Evolutionary conservation across 2,888 invertebrate species (phyloP), one percentile per base, ranked within the genome.

Genomic region (Philereme transversata): DNA sequence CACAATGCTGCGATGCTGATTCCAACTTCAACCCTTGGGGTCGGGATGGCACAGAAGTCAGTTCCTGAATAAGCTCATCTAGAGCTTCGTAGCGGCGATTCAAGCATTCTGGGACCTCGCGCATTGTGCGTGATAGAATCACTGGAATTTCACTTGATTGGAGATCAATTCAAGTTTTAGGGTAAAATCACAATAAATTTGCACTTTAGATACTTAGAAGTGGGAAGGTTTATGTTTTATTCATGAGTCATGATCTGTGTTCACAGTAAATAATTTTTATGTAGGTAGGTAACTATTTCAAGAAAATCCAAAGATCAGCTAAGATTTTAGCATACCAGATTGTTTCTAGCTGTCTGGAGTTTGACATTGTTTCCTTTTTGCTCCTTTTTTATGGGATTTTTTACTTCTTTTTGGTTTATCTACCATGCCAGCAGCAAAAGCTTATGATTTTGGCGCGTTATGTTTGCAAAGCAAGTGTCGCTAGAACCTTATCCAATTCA

Each of bases 51-150:
- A 55, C 58, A 5, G 34, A 59, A 5, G 57, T 76, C 8, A 90
- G 64, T 9, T 88, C 86, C 11, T 70, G 70, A 0, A 90, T 78
- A 5, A 90, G 68, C 3, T 82, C 77, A 47, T 90, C 88, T 41
- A 90, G 57, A 0, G 77, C 82, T 52, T 71, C 68, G 60, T 88
- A 86, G 0, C 89, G 84, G 5, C 81, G 81, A 43, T 70, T 80
- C 35, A 88, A 64, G 65, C 89, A 90, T 45, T 83, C 82, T 36
- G 89, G 88, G 58, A 84, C 53, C 8, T 81, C 79, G 41, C 64
- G 79, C 88, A 88, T 88, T 60, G 63, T n/a, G n/a, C n/a, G n/a
- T 76, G 22, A 11, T 4, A 6, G 8, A 8, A 8, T 0, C 4
- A 40, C 40, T 5, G 22, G 22, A 5, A 22, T 22, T 22, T 45